These are phyloP conservation scores for Pheosia tremula DNA, from an alignment of 2,888 invertebrate genomes.

Conservation along the genomic window DNA sequence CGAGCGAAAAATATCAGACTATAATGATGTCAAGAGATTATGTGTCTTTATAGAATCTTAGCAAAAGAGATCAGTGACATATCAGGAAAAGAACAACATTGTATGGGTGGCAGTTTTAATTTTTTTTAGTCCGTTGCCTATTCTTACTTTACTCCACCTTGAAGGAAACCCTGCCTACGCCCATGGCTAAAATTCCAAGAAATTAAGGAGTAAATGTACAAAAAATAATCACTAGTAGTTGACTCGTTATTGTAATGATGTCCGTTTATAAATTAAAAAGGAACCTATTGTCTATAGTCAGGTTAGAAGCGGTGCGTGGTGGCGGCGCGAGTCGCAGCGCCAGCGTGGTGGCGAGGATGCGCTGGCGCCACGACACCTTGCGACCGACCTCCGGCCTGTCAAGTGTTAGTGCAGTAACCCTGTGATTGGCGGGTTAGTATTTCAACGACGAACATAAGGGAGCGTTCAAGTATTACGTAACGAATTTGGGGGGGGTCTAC, in stretches of 20 bases:
- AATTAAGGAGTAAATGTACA: not conserved
- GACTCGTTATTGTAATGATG: not conserved
- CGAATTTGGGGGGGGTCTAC: too few species aligned
- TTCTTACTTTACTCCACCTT: too few species aligned
- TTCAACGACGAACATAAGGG: not conserved
- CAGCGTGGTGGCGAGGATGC: conserved; percentile 44
- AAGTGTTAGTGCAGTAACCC: conserved; percentile 14
- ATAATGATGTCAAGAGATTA: too few species aligned
- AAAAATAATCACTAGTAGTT: not conserved
- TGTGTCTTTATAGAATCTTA: too few species aligned
- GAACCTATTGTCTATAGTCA: conserved; percentile 59
- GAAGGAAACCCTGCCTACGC: too few species aligned
- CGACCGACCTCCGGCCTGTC: conserved; percentile 41
- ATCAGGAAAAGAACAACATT: too few species aligned
- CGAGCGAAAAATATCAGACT: too few species aligned
- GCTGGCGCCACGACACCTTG: conserved; percentile 56
- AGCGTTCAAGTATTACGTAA: too few species aligned
- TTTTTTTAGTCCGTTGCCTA: too few species aligned
- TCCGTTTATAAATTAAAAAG: not conserved
- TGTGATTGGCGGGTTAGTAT: not conserved
- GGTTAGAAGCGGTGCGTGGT: conserved; percentile 44
- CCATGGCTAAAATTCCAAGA: too few species aligned
- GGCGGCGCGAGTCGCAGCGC: conserved; percentile 38
- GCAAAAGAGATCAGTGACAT: too few species aligned
- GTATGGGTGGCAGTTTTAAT: too few species aligned